Evolutionary conservation across 2,113 vertebrate genomes (phyloP), one percentile per base, ranked within the genome.

Genomic region (Mystacornis crossleyi): DNA sequence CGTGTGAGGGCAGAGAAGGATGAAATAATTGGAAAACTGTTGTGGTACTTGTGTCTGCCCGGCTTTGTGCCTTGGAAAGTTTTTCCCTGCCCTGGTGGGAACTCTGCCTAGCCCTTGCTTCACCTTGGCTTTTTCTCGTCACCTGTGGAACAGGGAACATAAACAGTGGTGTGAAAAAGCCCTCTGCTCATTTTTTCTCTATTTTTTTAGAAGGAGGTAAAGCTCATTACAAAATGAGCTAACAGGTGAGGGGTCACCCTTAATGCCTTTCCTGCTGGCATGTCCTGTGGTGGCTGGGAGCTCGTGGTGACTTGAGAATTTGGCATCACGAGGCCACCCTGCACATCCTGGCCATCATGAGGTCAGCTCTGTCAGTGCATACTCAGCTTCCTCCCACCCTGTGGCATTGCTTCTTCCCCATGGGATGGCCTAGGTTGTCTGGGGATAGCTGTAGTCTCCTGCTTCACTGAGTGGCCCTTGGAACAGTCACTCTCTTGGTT

Each of bases 321-420:
- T 18, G 45, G 50, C 81, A 42, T 93, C 84, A 87, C 12, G 12
- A 91, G 85, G 64, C 70, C 2, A 1, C 9, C 3, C 53, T 67
- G 75, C 77, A 45, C 7, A 11, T 28, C 7, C 18, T 20, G 82
- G 51, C 18, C 88, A 53, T 92, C 88, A 92, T 25, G n/a, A 85
- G 88, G 73, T 71, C 5, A 4, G 36, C 42, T 8, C 78, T 6
- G 38, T 48, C 42, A 12, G 51, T 0, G 3, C 0, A 4, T 4
- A 1, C 43, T 73, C 1, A 1, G 85, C 73, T 70, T 84, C 79
- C 69, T 67, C 65, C 42, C 43, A 40, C 62, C 71, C 82, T 69
- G 69, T 5, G 24, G 8, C 51, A 9, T 50, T 3, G 6, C 80
- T 95, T 96, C 88, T 90, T 86, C 45, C 24, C 71, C 4, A 5